Evolutionary conservation across 2,113 vertebrate species (phyloP).

Genomic region (Ageneiosus marmoratus): DNA sequence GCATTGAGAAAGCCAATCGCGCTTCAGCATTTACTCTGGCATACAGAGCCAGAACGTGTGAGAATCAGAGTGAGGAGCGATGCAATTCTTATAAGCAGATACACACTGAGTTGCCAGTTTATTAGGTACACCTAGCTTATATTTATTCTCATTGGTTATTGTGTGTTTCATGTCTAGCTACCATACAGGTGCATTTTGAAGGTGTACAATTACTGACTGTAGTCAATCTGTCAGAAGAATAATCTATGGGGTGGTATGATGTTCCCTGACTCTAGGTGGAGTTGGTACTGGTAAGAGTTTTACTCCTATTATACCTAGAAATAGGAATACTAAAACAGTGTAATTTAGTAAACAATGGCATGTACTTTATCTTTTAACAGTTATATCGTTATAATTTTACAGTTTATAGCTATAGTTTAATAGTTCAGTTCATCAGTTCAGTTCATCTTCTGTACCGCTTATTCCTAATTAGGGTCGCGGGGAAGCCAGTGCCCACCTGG

Average conservation of each 20-base stretch:
- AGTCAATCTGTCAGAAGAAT: not conserved
- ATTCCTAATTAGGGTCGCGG: too few relatives aligned
- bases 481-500: too few relatives aligned
- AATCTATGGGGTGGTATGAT: not conserved
- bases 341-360: not conserved
- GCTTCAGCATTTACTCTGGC: conserved; percentile 10
- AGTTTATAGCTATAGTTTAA: too few relatives aligned
- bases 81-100: not conserved
- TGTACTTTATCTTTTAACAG: not conserved
- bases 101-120: not conserved
- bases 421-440: too few relatives aligned
- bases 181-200: not conserved
- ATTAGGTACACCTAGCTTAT: not conserved
- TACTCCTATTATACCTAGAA: not conserved
- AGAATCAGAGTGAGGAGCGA: conserved; percentile 4
- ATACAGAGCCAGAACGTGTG: conserved; percentile 16
- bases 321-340: not conserved
- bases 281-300: not conserved
- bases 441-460: too few relatives aligned
- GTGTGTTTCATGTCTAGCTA: too few relatives aligned
- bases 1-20: conserved; percentile 43
- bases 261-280: not conserved
- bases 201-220: not conserved
- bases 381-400: too few relatives aligned
- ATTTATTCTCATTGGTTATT: not conserved